phyloP scores from a whole-genome alignment of 2,888 invertebrate genomes.

The Mesochorus sp. region DNA sequence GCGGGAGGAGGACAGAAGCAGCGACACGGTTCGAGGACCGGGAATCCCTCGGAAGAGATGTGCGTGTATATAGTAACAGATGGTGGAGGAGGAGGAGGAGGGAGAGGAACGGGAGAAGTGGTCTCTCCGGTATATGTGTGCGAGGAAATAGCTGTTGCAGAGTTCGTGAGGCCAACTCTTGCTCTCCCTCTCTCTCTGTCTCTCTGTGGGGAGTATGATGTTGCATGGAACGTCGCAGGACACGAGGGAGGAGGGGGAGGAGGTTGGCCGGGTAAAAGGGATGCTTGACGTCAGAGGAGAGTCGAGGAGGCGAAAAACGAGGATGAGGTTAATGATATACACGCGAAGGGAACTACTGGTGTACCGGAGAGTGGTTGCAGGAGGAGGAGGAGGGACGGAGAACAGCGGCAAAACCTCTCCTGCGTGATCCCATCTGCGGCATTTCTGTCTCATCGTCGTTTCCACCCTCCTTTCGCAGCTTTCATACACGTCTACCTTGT shows the following conservation, averaged over 20 bases:
- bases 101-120: slow-evolving; percentile 42
- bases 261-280: slow-evolving; percentile 1
- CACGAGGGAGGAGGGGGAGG: not conserved
- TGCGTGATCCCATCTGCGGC: slow-evolving; percentile 75
- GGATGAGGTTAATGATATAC: slow-evolving; percentile 81
- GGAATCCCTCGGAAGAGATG: slow-evolving; percentile 12
- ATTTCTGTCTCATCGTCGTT: slow-evolving; percentile 64
- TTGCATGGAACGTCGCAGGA: slow-evolving; percentile 41
- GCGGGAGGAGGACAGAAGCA: not conserved
- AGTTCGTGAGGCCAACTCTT: slow-evolving; percentile 42
- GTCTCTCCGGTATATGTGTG: slow-evolving; percentile 16
- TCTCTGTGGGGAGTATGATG: slow-evolving; percentile 32
- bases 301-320: slow-evolving; percentile 75
- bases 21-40: slow-evolving; percentile 18
- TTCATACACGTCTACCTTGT: slow-evolving; percentile 13
- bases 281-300: slow-evolving; percentile 56
- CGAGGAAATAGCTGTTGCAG: slow-evolving; percentile 21
- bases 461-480: slow-evolving; percentile 36
- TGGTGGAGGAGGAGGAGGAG: not conserved
- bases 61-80: not conserved
- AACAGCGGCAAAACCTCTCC: slow-evolving; percentile 49
- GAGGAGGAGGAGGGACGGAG: not conserved
- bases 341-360: slow-evolving; percentile 74
- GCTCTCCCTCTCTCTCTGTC: not conserved
- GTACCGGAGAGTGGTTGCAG: slow-evolving; percentile 61